Percentiles rank a stretch among this genome's conserved stretches.
These are phyloP conservation scores for Heliconius hermathena DNA, from an alignment of 1,140 invertebrate genomes.

Conservation along the genomic window DNA sequence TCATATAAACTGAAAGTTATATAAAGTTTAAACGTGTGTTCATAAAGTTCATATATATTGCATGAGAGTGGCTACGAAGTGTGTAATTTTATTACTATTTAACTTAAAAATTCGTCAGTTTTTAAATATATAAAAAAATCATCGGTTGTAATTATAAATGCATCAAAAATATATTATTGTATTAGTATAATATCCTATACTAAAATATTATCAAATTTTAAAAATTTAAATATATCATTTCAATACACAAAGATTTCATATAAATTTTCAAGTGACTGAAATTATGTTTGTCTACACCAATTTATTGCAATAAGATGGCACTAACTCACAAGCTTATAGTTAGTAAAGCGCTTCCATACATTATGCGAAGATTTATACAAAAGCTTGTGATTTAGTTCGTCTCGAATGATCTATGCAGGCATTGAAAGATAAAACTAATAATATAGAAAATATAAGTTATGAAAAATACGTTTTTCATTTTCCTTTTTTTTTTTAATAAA, in stretches of 20 bases:
- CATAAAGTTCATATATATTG: not conserved
- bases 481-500: not conserved
- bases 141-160: no score
- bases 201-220: not conserved
- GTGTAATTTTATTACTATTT: not conserved
- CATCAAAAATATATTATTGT: no score
- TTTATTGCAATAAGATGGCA: conserved; percentile 21
- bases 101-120: not conserved
- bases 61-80: not conserved
- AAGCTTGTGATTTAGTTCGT: conserved; percentile 18
- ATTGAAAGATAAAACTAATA: conserved; percentile 4
- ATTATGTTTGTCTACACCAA: conserved; percentile 19
- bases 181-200: no score
- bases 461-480: not conserved
- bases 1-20: conserved; percentile 4
- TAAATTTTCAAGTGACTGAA: conserved; percentile 5
- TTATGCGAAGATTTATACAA: conserved; percentile 20
- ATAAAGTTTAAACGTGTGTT: not conserved
- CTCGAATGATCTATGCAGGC: conserved; percentile 3
- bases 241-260: not conserved
- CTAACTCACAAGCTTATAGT: conserved; percentile 20
- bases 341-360: conserved; percentile 14
- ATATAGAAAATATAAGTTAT: not conserved
- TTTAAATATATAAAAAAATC: no score
- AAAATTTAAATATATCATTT: not conserved